phyloP scores from a whole-genome alignment of 2,113 vertebrate genomes.

The Podarcis cretensis region DNA sequence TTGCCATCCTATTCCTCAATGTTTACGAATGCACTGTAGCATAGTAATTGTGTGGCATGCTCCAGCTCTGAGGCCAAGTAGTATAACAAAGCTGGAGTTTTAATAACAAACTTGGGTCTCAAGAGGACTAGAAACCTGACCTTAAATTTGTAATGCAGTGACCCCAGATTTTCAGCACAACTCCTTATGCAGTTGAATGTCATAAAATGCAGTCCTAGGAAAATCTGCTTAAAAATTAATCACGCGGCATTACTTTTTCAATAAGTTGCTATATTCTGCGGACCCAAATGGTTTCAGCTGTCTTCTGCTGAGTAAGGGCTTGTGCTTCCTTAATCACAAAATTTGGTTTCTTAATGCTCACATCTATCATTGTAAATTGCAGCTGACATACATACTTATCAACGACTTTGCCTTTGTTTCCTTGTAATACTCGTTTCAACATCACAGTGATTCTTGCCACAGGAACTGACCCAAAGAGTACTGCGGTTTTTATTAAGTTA shows the following conservation, averaged over 20 bases:
- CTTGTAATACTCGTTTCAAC: constrained; percentile 20
- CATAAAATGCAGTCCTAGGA: constrained; percentile 13
- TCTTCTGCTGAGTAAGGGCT: constrained; percentile 26
- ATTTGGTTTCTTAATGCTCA: constrained; percentile 53
- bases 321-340: constrained; percentile 27
- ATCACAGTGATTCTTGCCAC: constrained; percentile 10
- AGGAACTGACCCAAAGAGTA: neutral
- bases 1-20: neutral
- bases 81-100: constrained; percentile 14
- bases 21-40: neutral
- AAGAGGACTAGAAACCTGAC: neutral
- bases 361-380: constrained; percentile 36
- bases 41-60: neutral
- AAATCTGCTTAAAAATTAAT: constrained; percentile 40
- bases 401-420: constrained; percentile 26
- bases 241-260: constrained; percentile 40
- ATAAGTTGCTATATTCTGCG: constrained; percentile 17
- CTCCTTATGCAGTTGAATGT: constrained; percentile 3
- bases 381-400: constrained; percentile 3
- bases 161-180: neutral
- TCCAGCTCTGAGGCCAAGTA: neutral
- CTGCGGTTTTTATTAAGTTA: constrained; percentile 22
- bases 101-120: neutral
- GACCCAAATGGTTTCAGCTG: constrained; percentile 17
- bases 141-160: constrained; percentile 20